These are phyloP conservation scores for Uropetala carovei DNA, from an alignment of 2,888 invertebrate species.

Conservation along the genomic window DNA sequence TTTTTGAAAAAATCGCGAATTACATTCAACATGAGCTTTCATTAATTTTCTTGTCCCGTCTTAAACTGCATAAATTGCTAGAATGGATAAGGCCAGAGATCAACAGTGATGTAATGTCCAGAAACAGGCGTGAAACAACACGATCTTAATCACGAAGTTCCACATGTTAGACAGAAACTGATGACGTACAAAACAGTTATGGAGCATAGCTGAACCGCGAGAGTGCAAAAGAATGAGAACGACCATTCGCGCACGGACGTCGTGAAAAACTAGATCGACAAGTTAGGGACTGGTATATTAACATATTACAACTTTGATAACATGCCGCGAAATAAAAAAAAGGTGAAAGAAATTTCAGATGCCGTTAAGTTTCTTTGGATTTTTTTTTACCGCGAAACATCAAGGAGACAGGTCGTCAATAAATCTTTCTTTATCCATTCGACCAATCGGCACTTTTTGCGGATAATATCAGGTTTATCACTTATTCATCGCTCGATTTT, in stretches of 20 bases:
- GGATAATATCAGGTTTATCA: not conserved
- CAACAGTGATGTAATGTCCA: not conserved
- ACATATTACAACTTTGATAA: slow-evolving; percentile 24
- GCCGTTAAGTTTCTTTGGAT: not conserved
- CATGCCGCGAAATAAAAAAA: not conserved
- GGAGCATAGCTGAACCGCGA: not conserved
- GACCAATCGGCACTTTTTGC: slow-evolving; percentile 17
- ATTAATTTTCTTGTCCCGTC: slow-evolving; percentile 7
- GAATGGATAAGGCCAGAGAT: not conserved
- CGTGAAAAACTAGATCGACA: not conserved
- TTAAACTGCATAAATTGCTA: not conserved
- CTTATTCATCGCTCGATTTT: not conserved
- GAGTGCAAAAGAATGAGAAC: not conserved
- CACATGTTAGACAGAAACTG: not conserved
- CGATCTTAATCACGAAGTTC: not conserved
- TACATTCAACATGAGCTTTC: not conserved
- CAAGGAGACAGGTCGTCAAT: not conserved
- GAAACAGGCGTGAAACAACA: not conserved
- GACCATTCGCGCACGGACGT: not conserved
- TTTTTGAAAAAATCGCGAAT: not conserved
- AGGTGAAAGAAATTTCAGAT: not conserved
- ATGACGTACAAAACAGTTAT: not conserved
- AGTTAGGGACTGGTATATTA: slow-evolving; percentile 6
- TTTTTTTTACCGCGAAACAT: not conserved
- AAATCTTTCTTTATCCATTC: not conserved